Evolutionary conservation across 1,140 invertebrate genomes (phyloP).

Genomic region (Pissodes strobi): DNA sequence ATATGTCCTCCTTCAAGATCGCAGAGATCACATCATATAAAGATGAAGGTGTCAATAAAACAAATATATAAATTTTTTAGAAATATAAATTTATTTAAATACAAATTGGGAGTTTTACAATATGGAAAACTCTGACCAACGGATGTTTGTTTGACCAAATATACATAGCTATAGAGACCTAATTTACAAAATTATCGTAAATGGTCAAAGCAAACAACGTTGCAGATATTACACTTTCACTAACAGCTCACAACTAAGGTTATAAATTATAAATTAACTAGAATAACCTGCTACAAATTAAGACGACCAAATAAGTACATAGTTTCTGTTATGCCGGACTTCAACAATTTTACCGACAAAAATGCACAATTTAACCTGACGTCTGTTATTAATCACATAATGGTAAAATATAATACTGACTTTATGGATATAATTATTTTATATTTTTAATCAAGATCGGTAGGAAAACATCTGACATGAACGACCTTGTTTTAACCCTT

Average conservation of each 20-base stretch:
- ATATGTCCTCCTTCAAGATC: too few relatives aligned
- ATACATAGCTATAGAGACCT: slow-evolving; percentile 23
- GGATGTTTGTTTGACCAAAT: slow-evolving; percentile 41
- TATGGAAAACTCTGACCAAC: slow-evolving; percentile 51
- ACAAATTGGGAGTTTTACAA: slow-evolving; percentile 54
- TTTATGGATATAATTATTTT: slow-evolving; percentile 1
- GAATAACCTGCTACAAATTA: slow-evolving; percentile 48
- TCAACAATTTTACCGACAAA: too few relatives aligned
- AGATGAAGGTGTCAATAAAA: too few relatives aligned
- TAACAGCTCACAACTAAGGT: slow-evolving; percentile 49
- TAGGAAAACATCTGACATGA: too few relatives aligned
- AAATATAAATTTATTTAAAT: slow-evolving; percentile 57
- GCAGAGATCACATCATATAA: too few relatives aligned
- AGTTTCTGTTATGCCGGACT: not conserved
- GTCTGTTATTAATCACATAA: slow-evolving; percentile 7
- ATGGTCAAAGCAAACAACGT: slow-evolving; percentile 42
- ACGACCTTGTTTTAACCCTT: too few relatives aligned
- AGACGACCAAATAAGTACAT: slow-evolving; percentile 6
- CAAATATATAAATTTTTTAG: slow-evolving; percentile 29
- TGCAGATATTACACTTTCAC: slow-evolving; percentile 44
- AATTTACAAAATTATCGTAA: slow-evolving; percentile 43
- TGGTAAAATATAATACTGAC: slow-evolving; percentile 5
- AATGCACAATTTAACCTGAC: not conserved
- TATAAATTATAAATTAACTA: slow-evolving; percentile 43
- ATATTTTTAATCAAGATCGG: too few relatives aligned